Conservation (phyloP, 2,113 vertebrate genomes). For the Oceanodroma tethys region DNA sequence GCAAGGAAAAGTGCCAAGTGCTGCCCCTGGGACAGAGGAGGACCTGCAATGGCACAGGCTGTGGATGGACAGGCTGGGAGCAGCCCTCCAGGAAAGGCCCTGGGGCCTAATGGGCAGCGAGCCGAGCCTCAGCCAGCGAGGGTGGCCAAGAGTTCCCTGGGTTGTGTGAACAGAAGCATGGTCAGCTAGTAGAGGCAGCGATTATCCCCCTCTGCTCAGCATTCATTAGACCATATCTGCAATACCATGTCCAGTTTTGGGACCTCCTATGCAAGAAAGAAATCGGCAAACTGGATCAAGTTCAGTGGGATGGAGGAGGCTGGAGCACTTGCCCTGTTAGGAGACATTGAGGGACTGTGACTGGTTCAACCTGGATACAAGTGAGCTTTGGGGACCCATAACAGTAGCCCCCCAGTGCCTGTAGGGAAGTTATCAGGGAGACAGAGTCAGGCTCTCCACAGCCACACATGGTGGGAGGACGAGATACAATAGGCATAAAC, state of each 20-base stretch:
- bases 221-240: background rate
- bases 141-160: background rate
- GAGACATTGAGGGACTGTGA: background rate
- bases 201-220: background rate
- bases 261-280: background rate
- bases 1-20: background rate
- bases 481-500: background rate
- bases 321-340: background rate
- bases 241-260: background rate
- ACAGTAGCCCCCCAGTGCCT: accelerated
- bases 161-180: background rate
- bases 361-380: background rate
- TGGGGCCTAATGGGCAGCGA: background rate
- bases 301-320: no score
- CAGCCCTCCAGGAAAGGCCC: background rate
- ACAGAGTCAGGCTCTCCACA: background rate
- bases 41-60: background rate
- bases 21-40: background rate
- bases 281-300: background rate
- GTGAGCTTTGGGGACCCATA: background rate
- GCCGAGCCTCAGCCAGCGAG: background rate
- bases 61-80: background rate
- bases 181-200: background rate
- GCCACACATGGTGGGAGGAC: background rate
- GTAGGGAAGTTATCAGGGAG: background rate